Evolutionary conservation across 2,888 invertebrate species (phyloP), one percentile per base, ranked within the genome.

Genomic region (Brachylomia viminalis): DNA sequence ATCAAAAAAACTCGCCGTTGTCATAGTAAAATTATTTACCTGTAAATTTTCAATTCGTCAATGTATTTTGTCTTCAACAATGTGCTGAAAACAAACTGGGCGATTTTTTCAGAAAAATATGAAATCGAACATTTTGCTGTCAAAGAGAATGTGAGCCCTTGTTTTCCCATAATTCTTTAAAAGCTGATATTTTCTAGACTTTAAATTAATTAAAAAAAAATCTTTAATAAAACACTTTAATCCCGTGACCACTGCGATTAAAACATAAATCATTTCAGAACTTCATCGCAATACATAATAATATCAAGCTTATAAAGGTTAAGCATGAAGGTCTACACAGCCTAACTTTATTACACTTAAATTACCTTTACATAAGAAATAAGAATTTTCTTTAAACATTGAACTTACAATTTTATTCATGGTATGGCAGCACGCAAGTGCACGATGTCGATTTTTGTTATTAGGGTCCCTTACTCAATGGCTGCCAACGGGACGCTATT

Each of bases 371-470:
- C 61, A 74, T 69, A 83, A 72, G 61, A 77, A 77, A 73, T 58
- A 77, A 71, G 56, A 83, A 74, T 68, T 78, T 83, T 74, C 71
- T 72, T 78, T 68, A 85, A 77, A 82, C 82, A 85, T 82, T 83
- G 71, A 82, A 78, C 83, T 78, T 78, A 85, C 64, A 80, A 82
- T 86, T 86, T 86, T 84, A 86, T 86, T 86, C 86, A 86, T 86
- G 45, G 77, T 42, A 71, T 73, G 49, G 33, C 47, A 72, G 27
- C 86, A 86, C 88, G 88, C 86, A 67, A 86, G n/a, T 84, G 64
- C 73, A 81, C 49, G 78, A 71, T 58, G 76, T 72, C 65, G 61
- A 83, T 78, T 75, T 80, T 83, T 72, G 45, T 65, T 72, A 61
- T 52, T 68, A 38, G 62, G 38, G 38, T 84, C 69, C 66, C 11